These are phyloP conservation scores for Apodemus agrarius DNA, from an alignment of 2,797 vertebrate genomes.

Conservation along the genomic window DNA sequence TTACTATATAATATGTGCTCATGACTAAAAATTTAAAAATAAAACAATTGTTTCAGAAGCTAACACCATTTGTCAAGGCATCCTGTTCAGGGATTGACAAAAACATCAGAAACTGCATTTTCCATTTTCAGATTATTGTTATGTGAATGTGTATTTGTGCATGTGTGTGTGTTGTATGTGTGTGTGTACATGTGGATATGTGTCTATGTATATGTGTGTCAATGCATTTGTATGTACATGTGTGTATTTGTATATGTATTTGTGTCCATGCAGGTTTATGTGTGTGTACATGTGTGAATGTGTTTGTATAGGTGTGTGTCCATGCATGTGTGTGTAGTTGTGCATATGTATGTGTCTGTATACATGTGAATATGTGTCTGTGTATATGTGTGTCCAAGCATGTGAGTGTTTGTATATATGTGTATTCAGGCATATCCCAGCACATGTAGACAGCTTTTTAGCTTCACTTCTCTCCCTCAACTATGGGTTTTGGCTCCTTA, in stretches of 20 bases:
- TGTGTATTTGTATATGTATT: not conserved
- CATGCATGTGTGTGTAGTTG: not conserved
- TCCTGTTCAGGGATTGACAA: not conserved
- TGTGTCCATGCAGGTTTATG: not conserved
- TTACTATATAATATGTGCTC: not conserved
- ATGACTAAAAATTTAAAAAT: not conserved
- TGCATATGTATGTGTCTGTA: not conserved
- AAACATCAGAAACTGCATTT: rapidly evolving
- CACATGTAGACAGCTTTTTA: not conserved
- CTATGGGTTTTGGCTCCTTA: not conserved
- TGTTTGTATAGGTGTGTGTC: not conserved
- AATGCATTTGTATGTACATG: not conserved
- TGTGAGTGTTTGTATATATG: not conserved
- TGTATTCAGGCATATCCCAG: too few species aligned
- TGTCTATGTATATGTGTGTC: not conserved
- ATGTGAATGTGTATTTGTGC: not conserved
- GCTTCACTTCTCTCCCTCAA: not conserved
- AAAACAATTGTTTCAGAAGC: not conserved
- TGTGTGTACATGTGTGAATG: not conserved
- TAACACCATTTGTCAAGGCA: not conserved
- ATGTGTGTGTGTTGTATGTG: not conserved
- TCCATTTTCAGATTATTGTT: not conserved
- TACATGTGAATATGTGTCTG: not conserved
- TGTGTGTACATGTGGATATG: not conserved
- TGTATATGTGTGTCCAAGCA: not conserved